Conservation (phyloP, 2,797 vertebrate genomes). For the Xiphophorus birchmanni region DNA sequence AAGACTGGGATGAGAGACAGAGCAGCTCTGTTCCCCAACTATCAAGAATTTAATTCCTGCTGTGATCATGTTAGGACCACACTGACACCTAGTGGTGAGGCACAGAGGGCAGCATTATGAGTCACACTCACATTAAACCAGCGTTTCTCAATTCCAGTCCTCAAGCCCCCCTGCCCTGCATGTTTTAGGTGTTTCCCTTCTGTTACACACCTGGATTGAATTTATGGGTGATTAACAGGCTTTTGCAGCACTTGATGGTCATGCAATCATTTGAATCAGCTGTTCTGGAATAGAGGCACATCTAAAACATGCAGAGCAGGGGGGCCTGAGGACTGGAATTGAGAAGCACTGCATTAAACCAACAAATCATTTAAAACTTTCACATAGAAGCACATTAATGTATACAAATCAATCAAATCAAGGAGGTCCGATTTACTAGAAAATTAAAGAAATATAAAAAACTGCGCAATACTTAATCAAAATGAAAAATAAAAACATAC, state of each 20-base stretch:
- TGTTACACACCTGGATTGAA: too few species aligned
- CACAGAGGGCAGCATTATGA: neutral
- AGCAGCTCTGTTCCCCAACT: constrained; percentile 26
- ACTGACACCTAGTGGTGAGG: constrained; percentile 81
- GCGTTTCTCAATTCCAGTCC: too few species aligned
- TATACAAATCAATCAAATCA: neutral
- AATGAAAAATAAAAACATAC: neutral
- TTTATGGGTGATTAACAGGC: too few species aligned
- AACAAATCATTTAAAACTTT: neutral
- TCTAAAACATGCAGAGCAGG: too few species aligned
- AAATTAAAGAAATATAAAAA: neutral
- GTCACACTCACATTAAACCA: constrained; percentile 12
- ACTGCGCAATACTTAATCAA: neutral
- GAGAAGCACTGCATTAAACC: neutral
- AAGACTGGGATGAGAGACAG: constrained; percentile 36
- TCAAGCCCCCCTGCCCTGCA: too few species aligned
- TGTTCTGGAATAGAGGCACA: too few species aligned
- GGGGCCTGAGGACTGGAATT: too few species aligned
- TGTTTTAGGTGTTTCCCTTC: too few species aligned
- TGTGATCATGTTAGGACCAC: constrained; percentile 61
- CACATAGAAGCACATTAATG: neutral
- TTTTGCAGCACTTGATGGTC: too few species aligned
- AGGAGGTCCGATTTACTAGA: neutral
- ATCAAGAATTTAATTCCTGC: constrained; percentile 28
- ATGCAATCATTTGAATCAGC: too few species aligned